Evolutionary conservation across 2,888 invertebrate species (phyloP).

Genomic region (Erpobdella octoculata): DNA sequence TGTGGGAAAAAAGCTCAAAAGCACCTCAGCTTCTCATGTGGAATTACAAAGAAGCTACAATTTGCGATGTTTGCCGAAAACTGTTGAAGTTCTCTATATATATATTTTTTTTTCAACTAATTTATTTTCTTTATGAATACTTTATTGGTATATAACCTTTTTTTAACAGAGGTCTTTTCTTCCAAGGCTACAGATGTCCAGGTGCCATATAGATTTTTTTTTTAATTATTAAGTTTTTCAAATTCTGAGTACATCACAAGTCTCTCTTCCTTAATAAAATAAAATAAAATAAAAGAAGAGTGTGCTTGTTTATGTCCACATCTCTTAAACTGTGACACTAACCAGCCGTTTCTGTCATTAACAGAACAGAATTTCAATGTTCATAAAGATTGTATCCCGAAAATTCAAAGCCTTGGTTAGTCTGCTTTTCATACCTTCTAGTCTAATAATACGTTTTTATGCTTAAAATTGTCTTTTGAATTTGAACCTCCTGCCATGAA

Average conservation of each 20-base stretch:
- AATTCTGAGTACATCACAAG: not conserved
- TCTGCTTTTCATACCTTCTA: not conserved
- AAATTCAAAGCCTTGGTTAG: not conserved
- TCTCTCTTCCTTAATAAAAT: no score
- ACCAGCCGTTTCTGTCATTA: no score
- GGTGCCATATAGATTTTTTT: not conserved
- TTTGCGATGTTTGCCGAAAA: slow-evolving; percentile 7
- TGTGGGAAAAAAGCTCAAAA: not conserved
- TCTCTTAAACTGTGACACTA: no score
- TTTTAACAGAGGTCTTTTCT: slow-evolving; percentile 1
- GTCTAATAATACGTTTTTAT: no score
- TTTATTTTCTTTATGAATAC: no score
- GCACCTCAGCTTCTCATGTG: not conserved
- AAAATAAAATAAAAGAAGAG: no score
- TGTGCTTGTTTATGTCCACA: no score
- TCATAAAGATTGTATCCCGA: slow-evolving; percentile 11
- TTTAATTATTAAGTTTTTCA: not conserved
- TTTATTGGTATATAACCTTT: not conserved
- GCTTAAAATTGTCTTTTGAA: no score
- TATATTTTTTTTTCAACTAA: no score
- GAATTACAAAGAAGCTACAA: not conserved
- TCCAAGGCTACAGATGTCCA: not conserved
- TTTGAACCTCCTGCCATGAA: no score
- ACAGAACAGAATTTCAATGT: slow-evolving; percentile 7
- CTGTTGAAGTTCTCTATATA: slow-evolving; percentile 1